A percentile compares a stretch with the other conserved stretches of the same genome.
Conservation (phyloP, 1,140 invertebrate species). For the Gryllus bimaculatus region DNA sequence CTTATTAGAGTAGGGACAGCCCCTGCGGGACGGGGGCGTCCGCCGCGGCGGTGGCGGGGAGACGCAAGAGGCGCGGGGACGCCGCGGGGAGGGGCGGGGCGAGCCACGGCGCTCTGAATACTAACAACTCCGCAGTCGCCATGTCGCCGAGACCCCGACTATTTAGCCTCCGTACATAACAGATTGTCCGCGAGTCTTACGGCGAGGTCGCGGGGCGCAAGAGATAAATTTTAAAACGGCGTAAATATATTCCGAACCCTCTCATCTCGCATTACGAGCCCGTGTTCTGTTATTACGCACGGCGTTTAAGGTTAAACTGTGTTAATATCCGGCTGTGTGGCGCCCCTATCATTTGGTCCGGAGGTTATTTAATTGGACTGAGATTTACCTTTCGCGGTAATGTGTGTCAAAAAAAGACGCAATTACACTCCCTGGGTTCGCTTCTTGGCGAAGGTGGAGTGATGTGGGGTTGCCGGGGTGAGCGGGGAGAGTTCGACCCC, state of each 20-base stretch:
- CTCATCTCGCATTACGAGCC: neutral
- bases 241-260: neutral
- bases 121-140: neutral
- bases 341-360: neutral
- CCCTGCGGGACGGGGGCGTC: constrained; percentile 14
- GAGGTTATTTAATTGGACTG: neutral
- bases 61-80: constrained; percentile 13
- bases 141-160: neutral
- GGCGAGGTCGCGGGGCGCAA: neutral
- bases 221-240: neutral
- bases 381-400: neutral
- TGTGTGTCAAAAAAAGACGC: neutral
- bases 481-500: too few relatives aligned
- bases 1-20: constrained; percentile 20
- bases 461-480: too few relatives aligned
- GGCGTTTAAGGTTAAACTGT: constrained; percentile 1
- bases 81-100: neutral
- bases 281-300: neutral
- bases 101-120: neutral
- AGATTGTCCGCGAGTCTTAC: neutral
- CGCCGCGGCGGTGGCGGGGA: constrained; percentile 4
- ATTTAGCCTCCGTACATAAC: neutral
- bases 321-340: neutral
- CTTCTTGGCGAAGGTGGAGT: neutral
- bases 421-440: neutral